These are phyloP conservation scores for Zosterops lateralis DNA, from an alignment of 2,113 vertebrate genomes.

Conservation along the genomic window DNA sequence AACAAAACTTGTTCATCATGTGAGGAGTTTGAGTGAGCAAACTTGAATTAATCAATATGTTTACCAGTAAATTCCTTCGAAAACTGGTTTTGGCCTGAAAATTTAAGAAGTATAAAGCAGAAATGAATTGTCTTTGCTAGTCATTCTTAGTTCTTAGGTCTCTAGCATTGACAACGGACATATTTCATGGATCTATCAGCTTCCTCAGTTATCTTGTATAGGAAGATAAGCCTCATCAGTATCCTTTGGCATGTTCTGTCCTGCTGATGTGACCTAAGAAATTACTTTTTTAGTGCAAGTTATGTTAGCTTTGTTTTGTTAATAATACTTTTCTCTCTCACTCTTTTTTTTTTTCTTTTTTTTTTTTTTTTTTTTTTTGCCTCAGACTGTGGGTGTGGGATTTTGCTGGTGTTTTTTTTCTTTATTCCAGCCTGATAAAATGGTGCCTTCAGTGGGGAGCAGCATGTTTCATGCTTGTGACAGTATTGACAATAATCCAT, in stretches of 20 bases:
- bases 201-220: background rate
- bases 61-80: background rate
- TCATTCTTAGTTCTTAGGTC: background rate
- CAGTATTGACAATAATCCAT: background rate
- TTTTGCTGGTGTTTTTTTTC: background rate
- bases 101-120: background rate
- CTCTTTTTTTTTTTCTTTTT: background rate
- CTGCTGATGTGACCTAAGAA: background rate
- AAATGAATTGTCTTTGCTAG: background rate
- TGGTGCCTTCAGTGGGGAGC: background rate
- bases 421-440: background rate
- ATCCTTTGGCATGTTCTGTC: background rate
- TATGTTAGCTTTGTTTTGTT: background rate
- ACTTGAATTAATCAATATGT: background rate
- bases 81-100: background rate
- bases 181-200: background rate
- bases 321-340: background rate
- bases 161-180: background rate
- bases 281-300: background rate
- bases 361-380: background rate
- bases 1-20: background rate
- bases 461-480: rapidly evolving
- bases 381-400: background rate
- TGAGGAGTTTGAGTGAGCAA: background rate
- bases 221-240: background rate